Base-by-base conservation (phyloP, 2,113 vertebrate genomes). In the Hassar affinis region DNA sequence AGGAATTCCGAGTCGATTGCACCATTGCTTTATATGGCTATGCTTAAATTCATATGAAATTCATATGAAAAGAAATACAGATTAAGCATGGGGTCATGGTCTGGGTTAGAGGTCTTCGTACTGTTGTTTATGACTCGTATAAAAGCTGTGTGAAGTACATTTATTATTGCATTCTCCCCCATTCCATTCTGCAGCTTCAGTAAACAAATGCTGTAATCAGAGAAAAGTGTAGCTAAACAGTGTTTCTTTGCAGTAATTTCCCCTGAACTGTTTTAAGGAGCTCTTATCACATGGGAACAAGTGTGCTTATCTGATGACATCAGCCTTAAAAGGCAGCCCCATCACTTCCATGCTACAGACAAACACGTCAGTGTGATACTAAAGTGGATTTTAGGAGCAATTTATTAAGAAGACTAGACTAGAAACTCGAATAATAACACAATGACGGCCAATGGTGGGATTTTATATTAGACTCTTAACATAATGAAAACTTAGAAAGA, bases 211-310 rank as follows among this genome's bases (percentile, higher is more conserved):
- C 81, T 74, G 71, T 64, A 49, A 76, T 83, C 72, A 76, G 7
- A 64, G 30, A 83, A 64, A 42, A 51, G 62, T 80, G 62, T 54
- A 57, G 51, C 66, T 42, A 81, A 83, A 56, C 80, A 81, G 33
- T 91, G 42, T 78, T 84, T 54, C 79, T 84, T 88, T 84, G 77
- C 87, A 57, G 85, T 86, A 85, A 92, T 93, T 94, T 92, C 84
- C 89, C 87, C 85, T 83, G 91, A 91, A 87, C 83, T 47, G 72
- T 88, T 91, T 77, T 86, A 79, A 82, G 80, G 86, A 90, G 83
- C 79, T 86, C 91, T 93, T 94, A 94, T 94, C 92, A 92, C 90
- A 90, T 93, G 91, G 91, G 92, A 93, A 93, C 92, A 85, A 88
- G 89, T 84, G 77, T 90, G 88, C 89, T 93, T 90, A 88, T 86